Evolutionary conservation across 2,113 vertebrate species (phyloP), one percentile per base, ranked within the genome.

Genomic region (Passer montanus): DNA sequence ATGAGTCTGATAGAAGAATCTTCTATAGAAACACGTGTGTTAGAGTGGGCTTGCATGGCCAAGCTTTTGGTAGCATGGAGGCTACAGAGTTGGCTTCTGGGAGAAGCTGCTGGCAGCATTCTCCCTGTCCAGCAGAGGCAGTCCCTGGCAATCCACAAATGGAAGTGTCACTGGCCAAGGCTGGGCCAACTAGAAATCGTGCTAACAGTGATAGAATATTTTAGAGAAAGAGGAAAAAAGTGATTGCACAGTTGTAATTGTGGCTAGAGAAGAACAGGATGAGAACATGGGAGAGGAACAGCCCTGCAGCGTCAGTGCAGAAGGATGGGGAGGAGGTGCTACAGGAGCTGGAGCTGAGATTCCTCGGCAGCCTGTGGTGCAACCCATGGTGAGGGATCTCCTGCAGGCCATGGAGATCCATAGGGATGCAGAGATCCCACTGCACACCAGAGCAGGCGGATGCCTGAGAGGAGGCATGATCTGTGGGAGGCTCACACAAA

Each of bases 291-390:
- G 37, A 67, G 37, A 86, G 44, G 30, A 86, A 6, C 31, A 67
- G 11, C 72, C 5, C 37, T 76, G 63, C 53, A 86, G 26, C 33
- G 27, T 3, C 21, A 37, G 37, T 37, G 37, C 2, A 76, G 63
- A 59, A 77, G 46, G 62, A 68, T 22, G 21, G 21, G 14, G 0
- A 68, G 16, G 46, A 60, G 17, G 33, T n/a, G 41, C 35, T 64
- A 2, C n/a, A 19, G 23, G 7, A 3, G 4, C 39, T 0, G 0
- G 22, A 39, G 22, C 31, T 16, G 26, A 60, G 31, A 49, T 37
- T 14, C 21, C 31, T 27, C 17, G 18, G 44, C 53, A 59, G 72
- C 31, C 16, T 0, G 0, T 41, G 20, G 50, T 56, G 30, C 24
- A 30, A 35, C 11, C 35, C 30, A 5, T 19, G 30, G 30, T 50